Evolutionary conservation across 2,113 vertebrate genomes (phyloP).

Genomic region (Struthidea cinerea): DNA sequence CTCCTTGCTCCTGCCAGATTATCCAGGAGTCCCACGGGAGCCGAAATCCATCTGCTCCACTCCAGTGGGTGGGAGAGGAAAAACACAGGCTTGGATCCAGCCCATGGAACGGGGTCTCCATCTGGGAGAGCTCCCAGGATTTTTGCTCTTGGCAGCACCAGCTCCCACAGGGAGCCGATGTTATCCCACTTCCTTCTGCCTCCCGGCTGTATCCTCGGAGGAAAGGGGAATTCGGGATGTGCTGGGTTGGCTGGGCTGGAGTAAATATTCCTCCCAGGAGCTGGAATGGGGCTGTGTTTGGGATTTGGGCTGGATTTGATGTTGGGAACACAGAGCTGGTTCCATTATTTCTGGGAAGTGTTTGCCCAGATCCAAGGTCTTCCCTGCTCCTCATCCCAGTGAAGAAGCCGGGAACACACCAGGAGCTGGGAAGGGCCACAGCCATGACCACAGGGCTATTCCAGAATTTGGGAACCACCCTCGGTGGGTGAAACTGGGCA

Average conservation of each 20-base stretch:
- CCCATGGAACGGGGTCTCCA: neutral
- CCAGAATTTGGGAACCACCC: neutral
- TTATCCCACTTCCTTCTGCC: neutral
- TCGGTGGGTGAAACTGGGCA: neutral
- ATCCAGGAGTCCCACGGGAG: neutral
- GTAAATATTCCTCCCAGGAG: neutral
- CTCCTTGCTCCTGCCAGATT: neutral
- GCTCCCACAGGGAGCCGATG: neutral
- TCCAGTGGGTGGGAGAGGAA: neutral
- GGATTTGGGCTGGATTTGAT: neutral
- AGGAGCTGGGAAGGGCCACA: neutral
- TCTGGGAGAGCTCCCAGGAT: neutral
- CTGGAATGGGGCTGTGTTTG: neutral
- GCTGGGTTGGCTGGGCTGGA: neutral
- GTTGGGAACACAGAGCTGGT: neutral
- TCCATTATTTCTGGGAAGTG: fast-evolving
- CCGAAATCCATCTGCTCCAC: neutral
- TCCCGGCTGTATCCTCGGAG: neutral
- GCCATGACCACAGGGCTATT: neutral
- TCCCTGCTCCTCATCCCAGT: no score
- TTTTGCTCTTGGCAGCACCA: neutral
- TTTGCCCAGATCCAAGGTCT: neutral
- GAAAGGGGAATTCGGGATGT: neutral
- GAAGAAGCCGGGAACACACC: neutral
- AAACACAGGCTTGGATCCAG: neutral